Conservation (phyloP, 1,140 invertebrate genomes). For the Mactra quadrangularis region DNA sequence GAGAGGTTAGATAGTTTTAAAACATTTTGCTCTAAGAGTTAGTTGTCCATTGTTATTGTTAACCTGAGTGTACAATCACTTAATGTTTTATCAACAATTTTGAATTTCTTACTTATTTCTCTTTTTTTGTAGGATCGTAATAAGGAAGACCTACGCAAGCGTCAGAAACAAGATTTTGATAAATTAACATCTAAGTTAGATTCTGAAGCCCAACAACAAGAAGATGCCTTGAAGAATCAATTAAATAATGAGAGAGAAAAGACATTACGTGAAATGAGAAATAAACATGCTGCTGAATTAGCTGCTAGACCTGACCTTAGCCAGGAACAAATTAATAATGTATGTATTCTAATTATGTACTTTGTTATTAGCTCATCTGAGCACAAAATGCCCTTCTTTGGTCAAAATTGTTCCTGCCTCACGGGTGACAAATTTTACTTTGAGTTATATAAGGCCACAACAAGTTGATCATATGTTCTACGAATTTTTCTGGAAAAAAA, state of each 20-base stretch:
- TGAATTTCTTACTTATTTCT: too few relatives aligned
- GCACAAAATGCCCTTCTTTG: too few relatives aligned
- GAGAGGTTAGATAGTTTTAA: too few relatives aligned
- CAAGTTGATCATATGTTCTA: too few relatives aligned
- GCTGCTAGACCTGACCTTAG: slow-evolving; percentile 77
- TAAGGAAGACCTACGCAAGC: slow-evolving; percentile 75
- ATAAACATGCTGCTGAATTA: slow-evolving; percentile 79
- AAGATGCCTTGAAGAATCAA: slow-evolving; percentile 67
- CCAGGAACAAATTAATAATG: slow-evolving; percentile 73
- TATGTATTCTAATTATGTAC: neutral
- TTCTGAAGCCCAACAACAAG: slow-evolving; percentile 68
- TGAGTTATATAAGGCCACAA: too few relatives aligned
- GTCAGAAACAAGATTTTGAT: slow-evolving; percentile 75
- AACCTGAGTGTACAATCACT: too few relatives aligned
- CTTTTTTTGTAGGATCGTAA: slow-evolving; percentile 77
- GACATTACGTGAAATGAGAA: slow-evolving; percentile 75
- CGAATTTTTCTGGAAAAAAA: too few relatives aligned
- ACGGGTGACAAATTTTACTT: too few relatives aligned
- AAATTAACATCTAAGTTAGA: slow-evolving; percentile 70
- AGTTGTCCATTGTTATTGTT: too few relatives aligned
- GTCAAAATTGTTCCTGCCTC: too few relatives aligned
- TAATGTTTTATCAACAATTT: too few relatives aligned
- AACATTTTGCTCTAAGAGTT: too few relatives aligned
- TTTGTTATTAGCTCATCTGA: neutral
- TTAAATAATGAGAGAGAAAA: slow-evolving; percentile 73